A percentile compares a stretch with the other conserved stretches of the same genome.
Conservation (phyloP, 1,140 invertebrate genomes). For the Eumeta japonica region DNA sequence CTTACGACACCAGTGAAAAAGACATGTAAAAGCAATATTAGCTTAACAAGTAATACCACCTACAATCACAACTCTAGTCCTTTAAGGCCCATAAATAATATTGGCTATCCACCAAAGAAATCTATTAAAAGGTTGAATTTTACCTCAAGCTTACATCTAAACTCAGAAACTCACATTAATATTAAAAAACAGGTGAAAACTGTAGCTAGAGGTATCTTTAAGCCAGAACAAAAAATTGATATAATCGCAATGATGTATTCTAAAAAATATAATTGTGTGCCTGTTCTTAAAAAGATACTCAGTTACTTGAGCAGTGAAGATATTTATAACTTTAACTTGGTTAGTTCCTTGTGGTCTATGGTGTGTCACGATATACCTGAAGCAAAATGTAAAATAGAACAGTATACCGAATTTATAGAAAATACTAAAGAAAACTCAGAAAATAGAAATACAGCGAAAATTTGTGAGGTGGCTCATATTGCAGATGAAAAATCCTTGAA, state of each 20-base stretch:
- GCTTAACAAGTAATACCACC: conserved; percentile 15
- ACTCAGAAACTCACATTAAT: conserved; percentile 13
- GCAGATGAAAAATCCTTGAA: conserved; percentile 7
- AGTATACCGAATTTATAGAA: conserved; percentile 25
- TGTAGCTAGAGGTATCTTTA: conserved; percentile 18
- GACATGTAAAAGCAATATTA: conserved; percentile 31
- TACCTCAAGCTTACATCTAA: conserved; percentile 25
- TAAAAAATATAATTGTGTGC: conserved; percentile 17
- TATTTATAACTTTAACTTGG: conserved; percentile 37
- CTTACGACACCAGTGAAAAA: conserved; percentile 44
- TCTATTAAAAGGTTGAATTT: conserved; percentile 33
- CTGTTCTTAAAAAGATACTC: conserved; percentile 39
- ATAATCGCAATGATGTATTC: conserved; percentile 41
- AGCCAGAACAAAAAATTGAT: conserved; percentile 43
- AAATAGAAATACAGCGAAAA: conserved; percentile 19
- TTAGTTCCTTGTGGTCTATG: conserved; percentile 36
- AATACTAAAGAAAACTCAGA: conserved; percentile 37
- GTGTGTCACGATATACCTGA: conserved; percentile 30
- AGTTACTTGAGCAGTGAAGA: conserved; percentile 40
- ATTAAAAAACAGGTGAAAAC: background rate
- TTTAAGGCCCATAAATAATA: conserved; percentile 5
- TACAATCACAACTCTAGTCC: conserved; percentile 5
- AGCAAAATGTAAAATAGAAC: conserved; percentile 22
- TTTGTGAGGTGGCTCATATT: background rate
- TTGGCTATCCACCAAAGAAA: conserved; percentile 13